Percentiles rank a stretch among this genome's conserved stretches.
These are phyloP conservation scores for Homarus gammarus DNA, from an alignment of 2,888 invertebrate species.

Conservation along the genomic window DNA sequence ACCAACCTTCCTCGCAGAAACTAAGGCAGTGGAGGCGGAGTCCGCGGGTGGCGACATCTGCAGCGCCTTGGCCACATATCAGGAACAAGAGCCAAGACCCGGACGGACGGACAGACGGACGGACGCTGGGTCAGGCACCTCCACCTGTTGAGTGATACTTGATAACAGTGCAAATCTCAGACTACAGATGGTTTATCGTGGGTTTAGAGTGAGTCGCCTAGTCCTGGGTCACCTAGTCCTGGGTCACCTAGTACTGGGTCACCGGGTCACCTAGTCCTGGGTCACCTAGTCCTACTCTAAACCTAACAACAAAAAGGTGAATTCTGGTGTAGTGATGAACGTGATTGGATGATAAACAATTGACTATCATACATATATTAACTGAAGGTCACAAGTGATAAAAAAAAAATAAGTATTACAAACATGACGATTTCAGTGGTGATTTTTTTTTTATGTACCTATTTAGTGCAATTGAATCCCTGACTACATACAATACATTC, in stretches of 20 bases:
- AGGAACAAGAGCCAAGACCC: too few species aligned
- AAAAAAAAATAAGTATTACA: not conserved
- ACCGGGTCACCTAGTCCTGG: too few species aligned
- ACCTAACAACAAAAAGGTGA: not conserved
- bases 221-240: too few species aligned
- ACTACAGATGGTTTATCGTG: not conserved
- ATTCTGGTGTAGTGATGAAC: not conserved
- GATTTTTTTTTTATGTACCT: not conserved
- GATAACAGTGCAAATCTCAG: constrained; percentile 23
- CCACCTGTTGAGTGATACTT: not conserved
- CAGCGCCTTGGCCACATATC: not conserved
- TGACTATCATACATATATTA: too few species aligned
- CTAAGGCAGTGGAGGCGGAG: not conserved
- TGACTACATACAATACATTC: not conserved
- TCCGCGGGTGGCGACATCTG: not conserved
- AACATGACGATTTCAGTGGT: too few species aligned
- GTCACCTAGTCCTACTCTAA: not conserved
- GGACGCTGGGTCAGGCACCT: not conserved
- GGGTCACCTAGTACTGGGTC: too few species aligned
- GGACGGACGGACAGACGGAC: not conserved
- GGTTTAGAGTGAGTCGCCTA: not conserved
- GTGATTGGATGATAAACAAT: too few species aligned
- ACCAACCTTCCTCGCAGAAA: not conserved
- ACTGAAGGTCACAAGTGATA: not conserved
- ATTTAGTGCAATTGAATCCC: not conserved